Evolutionary conservation across 1,140 invertebrate species (phyloP), one percentile per base, ranked within the genome.

Genomic region (Diorhabda elongata): DNA sequence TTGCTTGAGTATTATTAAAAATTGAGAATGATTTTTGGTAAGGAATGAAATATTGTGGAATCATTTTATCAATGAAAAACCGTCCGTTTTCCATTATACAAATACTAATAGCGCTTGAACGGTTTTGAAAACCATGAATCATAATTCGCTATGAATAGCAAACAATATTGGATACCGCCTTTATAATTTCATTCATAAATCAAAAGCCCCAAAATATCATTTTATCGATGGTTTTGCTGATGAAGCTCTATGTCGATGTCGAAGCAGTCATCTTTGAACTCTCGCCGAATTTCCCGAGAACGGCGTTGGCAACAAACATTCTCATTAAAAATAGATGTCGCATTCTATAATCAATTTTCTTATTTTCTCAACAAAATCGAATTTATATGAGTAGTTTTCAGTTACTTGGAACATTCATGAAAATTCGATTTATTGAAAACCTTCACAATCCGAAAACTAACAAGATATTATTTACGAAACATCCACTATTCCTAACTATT

Each of bases 121-220:
- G 47, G n/a, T n/a, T n/a, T n/a, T 52, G 47, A 52, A 52, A 52
- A 52, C 47, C 47, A 52, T 52, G 47, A 52, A 52, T 52, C 47
- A 52, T 52, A 52, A 52, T 52, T 52, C 47, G n/a, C 47, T 8
- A 52, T 52, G 47, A 52, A 52, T 52, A 52, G n/a, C 47, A 52
- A 52, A 52, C 47, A 52, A 52, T 52, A 52, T 52, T 52, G 6
- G 47, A 52, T 52, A 52, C n/a, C 47, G 47, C 47, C 47, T 6
- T 52, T 52, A 52, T 52, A 52, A 52, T 52, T 52, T 52, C 47
- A 52, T 52, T 52, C 47, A 52, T 52, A 52, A 52, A 52, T 52
- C 47, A 52, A 52, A 4, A 52, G 47, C 47, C 47, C 47, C n/a
- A 26, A 52, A 52, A 52, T 52, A 52, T 8, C 47, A n/a, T 52